Conservation (phyloP, 1,140 invertebrate species). For the Parasteatoda tepidariorum region DNA sequence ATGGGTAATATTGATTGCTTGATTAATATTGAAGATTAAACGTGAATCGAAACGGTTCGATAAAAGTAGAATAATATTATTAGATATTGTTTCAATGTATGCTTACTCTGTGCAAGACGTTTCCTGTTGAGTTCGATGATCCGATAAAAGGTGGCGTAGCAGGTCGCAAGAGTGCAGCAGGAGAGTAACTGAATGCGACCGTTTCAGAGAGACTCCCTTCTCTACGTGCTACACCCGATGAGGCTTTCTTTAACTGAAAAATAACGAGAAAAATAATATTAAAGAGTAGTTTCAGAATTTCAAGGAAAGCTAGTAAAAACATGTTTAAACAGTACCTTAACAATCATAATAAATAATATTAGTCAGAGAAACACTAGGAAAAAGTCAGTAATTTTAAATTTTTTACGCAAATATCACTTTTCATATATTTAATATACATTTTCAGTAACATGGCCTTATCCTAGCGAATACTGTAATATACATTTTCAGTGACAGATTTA, state of each 20-base stretch:
- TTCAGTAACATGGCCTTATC: neutral
- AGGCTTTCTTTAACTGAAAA: slow-evolving; percentile 41
- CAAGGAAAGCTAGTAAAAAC: neutral
- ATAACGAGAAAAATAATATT: neutral
- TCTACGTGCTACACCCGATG: slow-evolving; percentile 17
- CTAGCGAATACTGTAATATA: no score
- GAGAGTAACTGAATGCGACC: slow-evolving; percentile 51
- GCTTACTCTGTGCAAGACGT: slow-evolving; percentile 18
- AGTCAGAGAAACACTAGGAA: neutral
- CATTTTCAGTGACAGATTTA: no score
- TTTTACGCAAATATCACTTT: neutral
- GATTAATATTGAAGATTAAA: no score
- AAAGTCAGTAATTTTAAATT: neutral
- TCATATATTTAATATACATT: neutral
- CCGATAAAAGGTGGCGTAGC: slow-evolving; percentile 45
- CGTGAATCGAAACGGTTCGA: no score
- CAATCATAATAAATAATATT: neutral
- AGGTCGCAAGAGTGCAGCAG: slow-evolving; percentile 29
- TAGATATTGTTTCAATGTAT: no score
- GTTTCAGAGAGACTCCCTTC: slow-evolving; percentile 54
- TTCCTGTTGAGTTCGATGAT: neutral
- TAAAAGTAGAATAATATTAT: no score
- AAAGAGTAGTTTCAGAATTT: neutral
- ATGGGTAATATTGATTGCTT: no score
- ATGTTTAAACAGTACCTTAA: neutral